Base-by-base conservation (phyloP, 2,797 vertebrate species). In the Semaprochilodus insignis region DNA sequence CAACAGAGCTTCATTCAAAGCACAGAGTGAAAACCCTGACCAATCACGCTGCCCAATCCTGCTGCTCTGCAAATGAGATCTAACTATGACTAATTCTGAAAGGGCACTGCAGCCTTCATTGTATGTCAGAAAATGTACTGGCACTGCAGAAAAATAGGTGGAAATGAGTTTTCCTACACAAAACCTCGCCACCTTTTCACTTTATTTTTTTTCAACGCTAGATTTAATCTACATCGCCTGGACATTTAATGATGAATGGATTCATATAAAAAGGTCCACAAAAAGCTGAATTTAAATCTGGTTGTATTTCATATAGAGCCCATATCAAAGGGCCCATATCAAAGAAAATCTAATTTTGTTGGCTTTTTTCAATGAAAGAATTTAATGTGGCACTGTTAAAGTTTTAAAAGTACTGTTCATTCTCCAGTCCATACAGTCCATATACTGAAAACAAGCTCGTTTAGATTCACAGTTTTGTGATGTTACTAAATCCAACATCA, bases 11-110 rank as follows among this genome's bases (percentile, higher is more conserved):
- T 17, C 74, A 81, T 36, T 72, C 34, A 84, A 72, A 40, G 48
- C 59, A 40, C 65, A 21, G 72, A 84, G 51, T 14, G 71, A 78
- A 71, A 71, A 48, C 79, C 84, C 63, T 70, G 70, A 82, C 74
- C 63, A 77, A 55, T 79, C 78, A 75, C 76, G 79, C 62, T 55
- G 44, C 71, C 69, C 78, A 71, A 75, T 78, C 71, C 81, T 55
- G 76, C 83, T 69, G 75, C 69, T 85, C 15, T 3, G 44, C 78
- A 78, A 84, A 84, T 81, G 79, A 84, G 80, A 62, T 69, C 71
- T 81, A 81, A 77, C 74, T 84, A 76, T 75, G 70, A 67, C n/a
- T 34, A 57, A 69, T 74, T 77, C 76, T 34, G 62, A 66, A 77
- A 84, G 34, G 51, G 59, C 83, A 81, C 65, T 40, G 5, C 17